Base-by-base conservation (phyloP, 2,888 invertebrate species). In the Parnassius apollo region DNA sequence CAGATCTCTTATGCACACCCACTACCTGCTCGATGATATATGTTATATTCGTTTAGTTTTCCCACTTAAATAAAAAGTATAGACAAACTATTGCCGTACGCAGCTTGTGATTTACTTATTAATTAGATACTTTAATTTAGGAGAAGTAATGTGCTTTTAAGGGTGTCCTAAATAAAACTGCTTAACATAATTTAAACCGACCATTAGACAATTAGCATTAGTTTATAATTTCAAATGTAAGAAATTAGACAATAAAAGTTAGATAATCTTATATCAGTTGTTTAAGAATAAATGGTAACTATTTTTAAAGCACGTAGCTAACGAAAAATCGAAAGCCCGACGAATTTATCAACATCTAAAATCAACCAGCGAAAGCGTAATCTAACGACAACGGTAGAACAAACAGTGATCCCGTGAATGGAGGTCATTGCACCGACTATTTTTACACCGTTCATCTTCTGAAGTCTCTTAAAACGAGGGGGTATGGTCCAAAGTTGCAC, bases 351-450 rank as follows among this genome's bases (percentile, higher is more conserved):
- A 75, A 71, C 75, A 76, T 78, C 76, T 74, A 75, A 85, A 85
- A 86, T 81, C 82, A 58, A 51, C 79, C 78, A 85, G 81, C 80
- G 85, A 85, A 85, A 86, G 85, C 83, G 86, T 85, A 80, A 85
- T 84, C 78, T 82, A 78, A 78, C 77, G 82, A 75, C 18, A 18
- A 18, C 78, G 72, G 68, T 72, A 68, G 70, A 72, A 72, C 80
- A 79, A 81, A 78, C 76, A 75, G 73, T 75, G 75, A 74, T 74
- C 73, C 75, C 68, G 69, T 69, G 78, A 70, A 74, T 74, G 69
- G 77, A 82, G 88, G 85, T 88, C 87, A 83, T 79, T 90, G 90
- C 87, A 88, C 88, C 73, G 71, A 75, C 79, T 82, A 81, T 81
- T 83, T 81, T 82, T 79, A 78, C 75, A 72, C 68, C 69, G 69